Evolutionary conservation across 2,797 vertebrate genomes (phyloP), one percentile per base, ranked within the genome.

Genomic region (Caiman crocodilus): DNA sequence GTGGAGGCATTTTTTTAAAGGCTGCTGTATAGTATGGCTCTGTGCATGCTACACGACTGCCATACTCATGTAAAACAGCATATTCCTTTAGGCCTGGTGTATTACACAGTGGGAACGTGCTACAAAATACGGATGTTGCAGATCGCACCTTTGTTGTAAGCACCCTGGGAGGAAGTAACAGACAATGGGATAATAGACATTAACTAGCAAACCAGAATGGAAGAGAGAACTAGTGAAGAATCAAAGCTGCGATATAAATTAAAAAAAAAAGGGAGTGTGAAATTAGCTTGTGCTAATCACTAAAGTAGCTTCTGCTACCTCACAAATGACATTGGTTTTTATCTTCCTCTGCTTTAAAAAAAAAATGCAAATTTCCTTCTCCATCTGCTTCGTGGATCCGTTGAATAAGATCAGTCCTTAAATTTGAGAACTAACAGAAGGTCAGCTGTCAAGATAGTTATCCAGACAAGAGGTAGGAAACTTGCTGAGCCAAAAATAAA

Each of bases 391-490:
- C 63, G 69, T 76, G 35, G 67, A 76, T 95, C 20, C 1, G 1
- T 82, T 81, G 57, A 16, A 42, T 56, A 91, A 91, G 65, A 91
- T 94, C 69, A 78, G 21, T 80, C 61, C 93, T 94, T 90, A 90
- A 90, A 87, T 84, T 13, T 8, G 20, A 92, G 82, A 92, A 88
- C 15, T 1, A 5, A 85, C 67, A 92, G 90, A 93, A 95, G 77
- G 89, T 94, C 93, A 96, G 74, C 65, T 95, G 87, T 94, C 88
- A 95, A 91, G 87, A 81, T 64, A 94, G 64, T 65, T 91, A 87
- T 76, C 7, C 1, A 90, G 58, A 32, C 57, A 82, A 83, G 67
- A 93, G 76, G 55, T 90, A 94, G 57, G 84, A 87, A 92, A 85
- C 30, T 81, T 78, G 65, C 87, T 82, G 20, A 96, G 88, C 60